These are phyloP conservation scores for Thymallus thymallus DNA, from an alignment of 2,113 vertebrate genomes.

Conservation along the genomic window DNA sequence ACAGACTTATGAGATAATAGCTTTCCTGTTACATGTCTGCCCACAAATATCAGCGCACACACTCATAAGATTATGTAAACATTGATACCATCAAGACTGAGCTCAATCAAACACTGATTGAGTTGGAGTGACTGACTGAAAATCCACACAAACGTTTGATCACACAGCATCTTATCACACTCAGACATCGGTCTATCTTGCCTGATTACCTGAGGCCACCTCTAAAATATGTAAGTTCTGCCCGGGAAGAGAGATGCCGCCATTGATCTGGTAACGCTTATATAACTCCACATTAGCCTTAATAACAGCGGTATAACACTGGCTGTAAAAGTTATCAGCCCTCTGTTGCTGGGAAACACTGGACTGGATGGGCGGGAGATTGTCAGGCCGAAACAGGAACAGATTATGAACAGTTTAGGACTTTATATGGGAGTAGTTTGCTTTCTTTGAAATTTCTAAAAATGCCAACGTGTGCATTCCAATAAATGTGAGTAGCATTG, in stretches of 20 bases:
- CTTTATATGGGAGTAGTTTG: background rate
- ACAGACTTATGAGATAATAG: background rate
- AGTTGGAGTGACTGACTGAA: background rate
- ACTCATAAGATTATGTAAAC: too few relatives aligned
- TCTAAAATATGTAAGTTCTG: background rate
- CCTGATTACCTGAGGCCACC: background rate
- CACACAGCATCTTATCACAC: background rate
- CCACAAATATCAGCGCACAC: too few relatives aligned
- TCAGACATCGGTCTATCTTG: background rate
- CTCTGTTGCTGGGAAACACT: slow-evolving; percentile 10
- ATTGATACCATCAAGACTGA: background rate
- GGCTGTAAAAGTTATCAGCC: background rate
- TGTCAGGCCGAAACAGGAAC: background rate
- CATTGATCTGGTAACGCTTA: background rate
- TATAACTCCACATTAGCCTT: background rate
- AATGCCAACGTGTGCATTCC: background rate
- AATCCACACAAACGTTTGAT: background rate
- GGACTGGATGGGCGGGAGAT: background rate
- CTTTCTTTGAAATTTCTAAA: background rate
- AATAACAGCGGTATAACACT: background rate
- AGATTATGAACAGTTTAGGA: background rate
- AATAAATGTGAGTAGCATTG: background rate
- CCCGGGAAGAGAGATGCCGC: background rate
- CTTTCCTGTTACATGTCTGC: background rate
- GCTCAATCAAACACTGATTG: background rate